These are phyloP conservation scores for Entomyzon cyanotis DNA, from an alignment of 2,113 vertebrate species.

Conservation along the genomic window DNA sequence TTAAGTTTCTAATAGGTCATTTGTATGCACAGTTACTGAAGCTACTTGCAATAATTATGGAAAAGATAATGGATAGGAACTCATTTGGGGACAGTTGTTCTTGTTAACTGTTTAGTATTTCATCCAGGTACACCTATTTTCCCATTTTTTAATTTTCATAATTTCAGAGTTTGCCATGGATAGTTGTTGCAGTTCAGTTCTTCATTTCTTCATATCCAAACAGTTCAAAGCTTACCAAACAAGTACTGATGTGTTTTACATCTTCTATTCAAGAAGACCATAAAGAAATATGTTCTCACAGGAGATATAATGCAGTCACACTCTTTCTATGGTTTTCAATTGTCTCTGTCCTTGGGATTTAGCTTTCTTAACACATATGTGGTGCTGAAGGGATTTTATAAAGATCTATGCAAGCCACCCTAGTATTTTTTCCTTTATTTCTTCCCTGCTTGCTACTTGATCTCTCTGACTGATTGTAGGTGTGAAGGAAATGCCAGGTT, in stretches of 20 bases:
- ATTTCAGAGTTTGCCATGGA: neutral
- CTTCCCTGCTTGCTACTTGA: neutral
- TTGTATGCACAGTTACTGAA: conserved; percentile 46
- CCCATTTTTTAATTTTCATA: neutral
- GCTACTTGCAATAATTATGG: conserved; percentile 16
- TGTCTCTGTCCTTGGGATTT: neutral
- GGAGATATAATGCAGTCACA: neutral
- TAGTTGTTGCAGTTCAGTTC: neutral
- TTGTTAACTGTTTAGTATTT: conserved; percentile 26
- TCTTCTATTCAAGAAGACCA: neutral
- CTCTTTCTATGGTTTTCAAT: neutral
- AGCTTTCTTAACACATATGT: neutral
- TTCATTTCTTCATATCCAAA: neutral
- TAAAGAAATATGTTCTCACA: neutral
- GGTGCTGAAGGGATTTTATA: neutral
- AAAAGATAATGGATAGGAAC: conserved; percentile 33
- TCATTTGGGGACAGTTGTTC: neutral
- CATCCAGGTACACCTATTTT: neutral
- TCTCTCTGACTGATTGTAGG: neutral
- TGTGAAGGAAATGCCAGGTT: neutral
- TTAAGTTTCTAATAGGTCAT: conserved; percentile 44
- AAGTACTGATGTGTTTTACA: neutral
- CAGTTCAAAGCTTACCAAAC: neutral
- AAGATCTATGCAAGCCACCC: neutral
- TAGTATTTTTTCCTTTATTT: neutral